Percentiles rank a stretch among this genome's conserved stretches.
These are phyloP conservation scores for Andricus quercusramuli DNA, from an alignment of 2,888 invertebrate genomes.

Conservation along the genomic window DNA sequence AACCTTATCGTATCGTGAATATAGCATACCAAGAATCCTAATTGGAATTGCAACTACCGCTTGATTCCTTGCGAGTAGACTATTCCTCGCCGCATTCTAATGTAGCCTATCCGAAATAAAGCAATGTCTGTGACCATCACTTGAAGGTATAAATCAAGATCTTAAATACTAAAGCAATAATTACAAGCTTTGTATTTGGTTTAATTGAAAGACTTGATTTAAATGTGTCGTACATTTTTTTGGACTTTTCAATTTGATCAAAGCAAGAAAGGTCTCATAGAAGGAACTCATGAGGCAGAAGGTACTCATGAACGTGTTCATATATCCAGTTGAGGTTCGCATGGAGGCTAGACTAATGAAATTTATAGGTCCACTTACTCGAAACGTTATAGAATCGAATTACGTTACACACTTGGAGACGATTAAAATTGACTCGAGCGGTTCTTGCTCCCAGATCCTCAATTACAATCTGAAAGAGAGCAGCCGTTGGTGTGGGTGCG, in stretches of 20 bases:
- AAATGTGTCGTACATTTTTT: no score
- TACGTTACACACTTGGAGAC: constrained; percentile 27
- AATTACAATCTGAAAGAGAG: constrained; percentile 4
- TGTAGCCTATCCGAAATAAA: not conserved
- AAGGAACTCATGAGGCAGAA: not conserved
- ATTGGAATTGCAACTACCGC: constrained; percentile 52
- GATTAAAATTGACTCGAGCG: constrained; percentile 25
- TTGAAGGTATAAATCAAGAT: no score
- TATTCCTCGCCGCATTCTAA: no score
- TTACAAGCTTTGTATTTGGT: no score
- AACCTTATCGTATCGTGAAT: constrained; percentile 49
- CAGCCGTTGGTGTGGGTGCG: constrained; percentile 12
- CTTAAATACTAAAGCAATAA: no score
- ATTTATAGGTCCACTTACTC: constrained; percentile 13
- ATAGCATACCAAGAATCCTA: constrained; percentile 48
- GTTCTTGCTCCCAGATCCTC: constrained; percentile 5
- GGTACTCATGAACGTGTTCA: not conserved
- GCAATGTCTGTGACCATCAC: no score
- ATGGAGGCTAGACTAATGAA: constrained; percentile 5
- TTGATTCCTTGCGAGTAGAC: constrained; percentile 4
- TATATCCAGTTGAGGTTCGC: not conserved
- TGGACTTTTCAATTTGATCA: no score
- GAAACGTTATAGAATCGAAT: constrained; percentile 30
- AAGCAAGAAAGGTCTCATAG: no score
- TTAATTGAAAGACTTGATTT: no score